Evolutionary conservation across 2,888 invertebrate species (phyloP), one percentile per base, ranked within the genome.

Genomic region (Spisula solida): DNA sequence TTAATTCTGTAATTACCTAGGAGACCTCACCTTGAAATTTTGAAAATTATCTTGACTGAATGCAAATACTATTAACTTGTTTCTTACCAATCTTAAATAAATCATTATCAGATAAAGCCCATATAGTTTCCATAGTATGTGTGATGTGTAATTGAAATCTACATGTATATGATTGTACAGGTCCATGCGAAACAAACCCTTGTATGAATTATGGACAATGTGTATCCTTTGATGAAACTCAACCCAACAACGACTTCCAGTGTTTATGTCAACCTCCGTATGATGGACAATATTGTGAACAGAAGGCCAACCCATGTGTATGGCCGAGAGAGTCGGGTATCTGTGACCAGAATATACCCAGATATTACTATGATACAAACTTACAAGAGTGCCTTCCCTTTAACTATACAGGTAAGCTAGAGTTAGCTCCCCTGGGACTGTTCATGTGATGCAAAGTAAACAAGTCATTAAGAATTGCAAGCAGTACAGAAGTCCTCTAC

Each of bases 131-230:
- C 8, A 41, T 5, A 41, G 41, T 41, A 41, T n/a, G n/a, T n/a
- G 8, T 41, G 41, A 41, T 41, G 51, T 51, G 51, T 51, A 51
- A 51, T 51, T 51, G 14, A 51, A 51, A 14, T 51, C 51, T 16
- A 60, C n/a, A 18, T n/a, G 2, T 66, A 8, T 25, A n/a, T 66
- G 6, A n/a, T 81, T 82, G 31, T 87, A 56, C 93, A 95, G 95
- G 93, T 29, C 95, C 95, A 0, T 96, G 95, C 88, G 48, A 88
- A 10, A 92, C 84, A 81, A 93, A 91, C 51, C 95, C 95, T 0
- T 96, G 96, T 88, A 92, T 93, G 87, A 94, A 95, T 89, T 92
- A 93, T n/a, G 96, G 95, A 16, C 91, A 93, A 60, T 95, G 95
- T 90, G 90, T 92, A 25, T 93, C 92, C 12, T 88, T 88, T 75